A percentile compares a stretch with the other conserved stretches of the same genome.
phyloP scores from a whole-genome alignment of 1,140 invertebrate genomes.

The Hetaerina americana region DNA sequence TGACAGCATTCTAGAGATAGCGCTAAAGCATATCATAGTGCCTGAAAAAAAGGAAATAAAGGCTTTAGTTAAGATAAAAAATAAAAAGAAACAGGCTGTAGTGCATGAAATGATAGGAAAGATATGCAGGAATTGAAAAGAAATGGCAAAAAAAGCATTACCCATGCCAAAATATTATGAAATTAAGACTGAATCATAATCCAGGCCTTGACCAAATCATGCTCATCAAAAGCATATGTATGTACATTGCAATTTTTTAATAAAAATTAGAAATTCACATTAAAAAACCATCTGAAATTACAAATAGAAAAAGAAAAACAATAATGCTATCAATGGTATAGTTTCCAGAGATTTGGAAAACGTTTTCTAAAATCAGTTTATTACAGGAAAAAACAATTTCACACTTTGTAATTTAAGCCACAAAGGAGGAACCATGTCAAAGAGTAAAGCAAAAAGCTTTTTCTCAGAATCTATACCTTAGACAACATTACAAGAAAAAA shows the following conservation, averaged over 20 bases:
- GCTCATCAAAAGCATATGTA: neutral
- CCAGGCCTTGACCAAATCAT: neutral
- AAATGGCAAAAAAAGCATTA: neutral
- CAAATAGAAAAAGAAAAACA: neutral
- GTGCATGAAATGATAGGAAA: neutral
- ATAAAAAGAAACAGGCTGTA: neutral
- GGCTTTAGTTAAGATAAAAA: neutral
- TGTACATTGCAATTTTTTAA: neutral
- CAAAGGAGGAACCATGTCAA: too few relatives aligned
- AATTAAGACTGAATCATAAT: neutral
- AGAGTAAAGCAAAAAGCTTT: too few relatives aligned
- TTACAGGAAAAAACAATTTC: too few relatives aligned
- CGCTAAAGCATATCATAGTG: constrained; percentile 2
- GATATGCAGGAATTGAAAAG: constrained; percentile 1
- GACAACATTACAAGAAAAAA: too few relatives aligned
- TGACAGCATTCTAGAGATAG: neutral
- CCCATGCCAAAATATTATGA: neutral
- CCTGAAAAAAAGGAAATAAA: constrained; percentile 2
- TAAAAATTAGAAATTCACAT: neutral
- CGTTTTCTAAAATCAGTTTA: too few relatives aligned
- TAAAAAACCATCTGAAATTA: too few relatives aligned
- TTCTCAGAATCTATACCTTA: too few relatives aligned
- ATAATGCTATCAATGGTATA: neutral
- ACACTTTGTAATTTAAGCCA: too few relatives aligned
- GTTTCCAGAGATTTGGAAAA: neutral